Evolutionary conservation across 1,140 invertebrate genomes (phyloP), one percentile per base, ranked within the genome.

Genomic region (Sitobion miscanthi): DNA sequence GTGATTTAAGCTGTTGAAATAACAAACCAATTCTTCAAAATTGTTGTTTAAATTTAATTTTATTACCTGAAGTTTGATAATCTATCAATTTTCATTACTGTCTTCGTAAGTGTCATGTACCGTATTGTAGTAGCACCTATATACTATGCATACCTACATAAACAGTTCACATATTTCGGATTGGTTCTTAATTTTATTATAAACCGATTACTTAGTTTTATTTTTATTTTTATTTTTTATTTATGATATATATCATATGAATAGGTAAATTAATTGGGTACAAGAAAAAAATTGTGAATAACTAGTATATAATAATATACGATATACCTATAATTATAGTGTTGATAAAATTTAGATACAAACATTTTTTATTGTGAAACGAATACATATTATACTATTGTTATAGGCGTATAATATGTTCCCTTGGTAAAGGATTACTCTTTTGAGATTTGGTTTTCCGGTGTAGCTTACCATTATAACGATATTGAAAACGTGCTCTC

Each of bases 401-500:
- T 9, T 49, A 62, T 77, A 6, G 62, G n/a, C 14, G 30, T 35
- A 77, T 42, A 42, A 77, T 42, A 42, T 77, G 62, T 17, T 62
- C 6, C 30, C 17, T n/a, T n/a, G n/a, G n/a, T 35, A 77, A n/a
- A 77, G n/a, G n/a, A n/a, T 77, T n/a, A 17, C 14, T 6, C n/a
- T 77, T 77, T 77, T 77, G 14, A 77, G 62, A 77, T 77, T 77
- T n/a, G 14, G 62, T n/a, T 77, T 77, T n/a, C 30, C 14, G n/a
- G 14, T 35, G 5, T 77, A 77, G n/a, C n/a, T n/a, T 77, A 77
- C 62, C 14, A 77, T 77, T n/a, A 77, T 77, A 5, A 77, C 14
- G n/a, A 77, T 77, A 77, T 77, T 77, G 62, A 77, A 77, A 77
- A 77, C n/a, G 62, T 77, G 62, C n/a, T 77, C 17, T 77, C 30